phyloP scores from a whole-genome alignment of 1,140 invertebrate genomes.

The Leptinotarsa lineolata region DNA sequence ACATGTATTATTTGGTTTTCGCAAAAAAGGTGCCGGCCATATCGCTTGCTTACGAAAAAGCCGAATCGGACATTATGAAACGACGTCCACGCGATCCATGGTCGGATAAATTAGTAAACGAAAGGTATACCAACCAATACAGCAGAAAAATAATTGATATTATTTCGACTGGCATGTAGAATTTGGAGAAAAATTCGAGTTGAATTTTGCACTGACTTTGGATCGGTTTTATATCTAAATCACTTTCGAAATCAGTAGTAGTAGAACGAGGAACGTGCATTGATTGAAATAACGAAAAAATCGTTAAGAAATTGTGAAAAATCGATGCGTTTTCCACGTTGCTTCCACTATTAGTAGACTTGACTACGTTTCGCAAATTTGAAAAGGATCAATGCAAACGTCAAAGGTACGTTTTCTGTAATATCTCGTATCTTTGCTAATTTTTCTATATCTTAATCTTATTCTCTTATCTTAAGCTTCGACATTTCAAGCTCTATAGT shows the following conservation, averaged over 20 bases:
- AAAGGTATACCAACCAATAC: constrained; percentile 68
- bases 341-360: not conserved
- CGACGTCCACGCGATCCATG: constrained; percentile 92
- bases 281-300: not conserved
- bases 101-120: constrained; percentile 96
- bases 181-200: constrained; percentile 34
- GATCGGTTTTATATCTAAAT: constrained; percentile 32
- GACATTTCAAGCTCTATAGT: constrained; percentile 12
- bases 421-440: constrained; percentile 26
- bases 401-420: constrained; percentile 29
- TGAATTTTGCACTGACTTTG: constrained; percentile 40
- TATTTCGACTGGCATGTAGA: constrained; percentile 37
- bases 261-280: constrained; percentile 27
- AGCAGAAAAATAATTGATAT: constrained; percentile 11
- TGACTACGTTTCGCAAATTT: not conserved
- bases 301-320: not conserved
- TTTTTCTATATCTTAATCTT: constrained; percentile 13
- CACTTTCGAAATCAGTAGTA: constrained; percentile 32
- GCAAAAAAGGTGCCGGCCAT: constrained; percentile 87
- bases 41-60: constrained; percentile 96
- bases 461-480: constrained; percentile 11
- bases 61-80: constrained; percentile 99
- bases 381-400: constrained; percentile 10
- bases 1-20: constrained; percentile 26
- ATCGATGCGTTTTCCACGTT: not conserved